Conservation (phyloP, 2,113 vertebrate species). For the Psittacus erithacus region DNA sequence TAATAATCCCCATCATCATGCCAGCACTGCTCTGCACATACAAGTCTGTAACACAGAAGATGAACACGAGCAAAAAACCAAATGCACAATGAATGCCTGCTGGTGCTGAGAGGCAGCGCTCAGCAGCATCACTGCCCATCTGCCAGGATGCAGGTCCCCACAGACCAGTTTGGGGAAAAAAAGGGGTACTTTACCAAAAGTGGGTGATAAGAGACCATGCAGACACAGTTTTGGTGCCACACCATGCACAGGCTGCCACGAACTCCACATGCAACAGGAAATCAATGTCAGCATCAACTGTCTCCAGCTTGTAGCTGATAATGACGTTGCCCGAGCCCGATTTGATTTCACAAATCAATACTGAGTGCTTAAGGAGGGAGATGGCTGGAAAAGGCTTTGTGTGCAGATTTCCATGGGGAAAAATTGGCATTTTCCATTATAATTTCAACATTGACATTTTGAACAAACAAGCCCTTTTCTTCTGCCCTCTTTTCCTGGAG, state of each 20-base stretch:
- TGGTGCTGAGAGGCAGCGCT: neutral
- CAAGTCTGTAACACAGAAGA: neutral
- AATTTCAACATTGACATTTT: neutral
- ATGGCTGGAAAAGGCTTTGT: neutral
- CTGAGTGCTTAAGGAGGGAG: neutral
- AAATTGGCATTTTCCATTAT: neutral
- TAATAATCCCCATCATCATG: neutral
- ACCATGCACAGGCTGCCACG: neutral
- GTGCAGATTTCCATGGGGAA: neutral
- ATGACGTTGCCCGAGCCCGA: rapidly evolving
- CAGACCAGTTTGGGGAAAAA: neutral
- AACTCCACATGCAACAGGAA: neutral
- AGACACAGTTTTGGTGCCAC: rapidly evolving
- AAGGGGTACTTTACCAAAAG: neutral
- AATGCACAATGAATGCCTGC: neutral
- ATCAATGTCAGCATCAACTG: neutral
- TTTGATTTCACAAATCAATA: conserved; percentile 22
- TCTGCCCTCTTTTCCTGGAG: neutral
- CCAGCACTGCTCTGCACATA: neutral
- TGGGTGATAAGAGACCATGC: rapidly evolving
- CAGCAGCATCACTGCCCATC: neutral
- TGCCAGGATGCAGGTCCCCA: neutral
- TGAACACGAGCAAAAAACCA: neutral
- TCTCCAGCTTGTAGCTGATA: neutral
- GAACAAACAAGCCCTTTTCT: neutral